Evolutionary conservation across 1,140 invertebrate genomes (phyloP).

Genomic region (Brachionus koreanus): DNA sequence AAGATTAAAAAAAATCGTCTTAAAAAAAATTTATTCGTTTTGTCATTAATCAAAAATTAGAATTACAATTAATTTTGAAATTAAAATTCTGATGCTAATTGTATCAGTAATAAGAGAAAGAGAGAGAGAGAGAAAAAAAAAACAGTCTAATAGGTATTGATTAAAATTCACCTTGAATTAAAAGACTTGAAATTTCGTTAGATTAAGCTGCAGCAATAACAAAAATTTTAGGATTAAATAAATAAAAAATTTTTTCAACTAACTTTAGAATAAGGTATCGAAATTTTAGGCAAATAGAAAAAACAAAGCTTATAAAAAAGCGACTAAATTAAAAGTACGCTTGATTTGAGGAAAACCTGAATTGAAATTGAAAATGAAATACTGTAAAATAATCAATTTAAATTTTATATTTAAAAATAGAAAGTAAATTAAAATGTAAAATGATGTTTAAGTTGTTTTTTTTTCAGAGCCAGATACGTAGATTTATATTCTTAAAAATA

Average conservation of each 20-base stretch:
- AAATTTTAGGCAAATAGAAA: background rate
- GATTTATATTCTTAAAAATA: background rate
- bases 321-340: background rate
- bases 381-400: slow-evolving; percentile 1
- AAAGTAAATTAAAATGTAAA: background rate
- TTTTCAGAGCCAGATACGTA: background rate
- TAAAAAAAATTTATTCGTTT: background rate
- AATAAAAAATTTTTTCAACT: background rate
- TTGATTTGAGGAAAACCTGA: background rate
- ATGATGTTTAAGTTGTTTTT: background rate
- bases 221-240: background rate
- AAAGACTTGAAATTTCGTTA: background rate
- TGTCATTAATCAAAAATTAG: background rate
- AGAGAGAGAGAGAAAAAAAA: background rate
- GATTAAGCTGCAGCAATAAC: background rate
- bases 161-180: background rate
- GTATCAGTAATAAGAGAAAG: background rate
- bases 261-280: background rate
- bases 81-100: background rate
- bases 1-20: background rate
- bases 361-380: background rate
- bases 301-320: background rate
- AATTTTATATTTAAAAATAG: background rate
- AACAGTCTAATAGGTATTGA: background rate
- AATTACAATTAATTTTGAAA: background rate